These are phyloP conservation scores for Pygmarrhopalites habei DNA, from an alignment of 1,140 invertebrate species.

Conservation along the genomic window DNA sequence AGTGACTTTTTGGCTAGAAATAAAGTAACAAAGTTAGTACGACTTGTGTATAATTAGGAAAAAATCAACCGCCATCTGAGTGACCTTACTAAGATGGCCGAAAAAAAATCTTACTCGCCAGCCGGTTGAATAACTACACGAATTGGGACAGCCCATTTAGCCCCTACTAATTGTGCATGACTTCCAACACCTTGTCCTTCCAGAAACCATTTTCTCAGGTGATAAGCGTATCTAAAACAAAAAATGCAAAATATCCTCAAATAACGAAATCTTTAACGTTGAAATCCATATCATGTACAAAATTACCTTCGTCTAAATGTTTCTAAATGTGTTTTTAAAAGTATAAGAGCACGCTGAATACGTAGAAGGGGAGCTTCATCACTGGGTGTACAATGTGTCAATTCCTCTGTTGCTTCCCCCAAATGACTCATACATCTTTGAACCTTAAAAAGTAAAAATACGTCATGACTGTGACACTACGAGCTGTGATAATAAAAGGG, in stretches of 20 bases:
- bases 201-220: conserved; percentile 73
- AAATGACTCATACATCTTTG: conserved; percentile 84
- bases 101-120: conserved; percentile 61
- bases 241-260: conserved; percentile 11
- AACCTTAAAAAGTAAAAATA: too few species aligned
- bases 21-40: not conserved
- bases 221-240: conserved; percentile 65
- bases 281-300: too few species aligned
- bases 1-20: conserved; percentile 49
- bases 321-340: conserved; percentile 86
- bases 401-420: conserved; percentile 64
- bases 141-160: conserved; percentile 54
- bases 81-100: not conserved
- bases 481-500: too few species aligned
- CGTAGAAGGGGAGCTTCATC: conserved; percentile 75
- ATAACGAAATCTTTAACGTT: too few species aligned
- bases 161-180: conserved; percentile 56
- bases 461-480: too few species aligned
- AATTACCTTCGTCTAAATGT: conserved; percentile 71
- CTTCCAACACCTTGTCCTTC: conserved; percentile 64
- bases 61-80: too few species aligned
- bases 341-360: conserved; percentile 76
- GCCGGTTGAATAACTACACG: conserved; percentile 76
- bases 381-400: conserved; percentile 48
- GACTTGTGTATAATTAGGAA: too few species aligned